Percentiles rank a stretch among this genome's conserved stretches.
These are phyloP conservation scores for Orussus abietinus DNA, from an alignment of 1,140 invertebrate genomes.

Conservation along the genomic window DNA sequence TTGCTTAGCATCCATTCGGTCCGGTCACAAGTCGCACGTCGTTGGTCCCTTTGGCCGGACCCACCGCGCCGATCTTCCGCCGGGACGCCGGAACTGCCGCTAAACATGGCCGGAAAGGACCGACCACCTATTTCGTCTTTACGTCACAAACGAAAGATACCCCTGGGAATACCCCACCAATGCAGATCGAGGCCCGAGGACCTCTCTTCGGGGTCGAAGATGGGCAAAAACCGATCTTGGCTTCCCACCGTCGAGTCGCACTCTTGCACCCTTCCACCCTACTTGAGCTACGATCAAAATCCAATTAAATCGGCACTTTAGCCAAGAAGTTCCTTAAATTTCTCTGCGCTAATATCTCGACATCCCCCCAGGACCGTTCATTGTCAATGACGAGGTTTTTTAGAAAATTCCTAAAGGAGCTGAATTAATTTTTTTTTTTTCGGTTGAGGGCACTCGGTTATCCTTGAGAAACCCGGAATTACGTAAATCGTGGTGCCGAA, in stretches of 20 bases:
- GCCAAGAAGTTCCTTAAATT: too few species aligned
- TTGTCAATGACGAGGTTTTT: neutral
- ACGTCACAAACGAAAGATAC: slow-evolving; percentile 4
- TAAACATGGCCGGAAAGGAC: slow-evolving; percentile 17
- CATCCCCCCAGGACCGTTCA: neutral
- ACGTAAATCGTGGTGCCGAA: neutral
- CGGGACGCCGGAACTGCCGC: slow-evolving; percentile 24
- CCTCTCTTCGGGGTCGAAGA: too few species aligned
- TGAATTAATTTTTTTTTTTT: neutral
- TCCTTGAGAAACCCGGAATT: neutral
- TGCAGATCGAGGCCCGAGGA: too few species aligned
- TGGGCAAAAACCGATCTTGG: too few species aligned
- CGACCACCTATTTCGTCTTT: slow-evolving; percentile 2
- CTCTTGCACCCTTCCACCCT: too few species aligned
- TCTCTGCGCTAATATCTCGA: neutral
- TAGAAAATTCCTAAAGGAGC: too few species aligned
- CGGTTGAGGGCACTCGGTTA: too few species aligned
- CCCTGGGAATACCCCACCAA: too few species aligned
- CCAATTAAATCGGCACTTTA: too few species aligned
- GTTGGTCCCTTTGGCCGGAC: slow-evolving; percentile 24
- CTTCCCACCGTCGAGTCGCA: too few species aligned
- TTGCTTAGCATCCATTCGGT: slow-evolving; percentile 50
- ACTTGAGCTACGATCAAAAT: too few species aligned
- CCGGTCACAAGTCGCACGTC: slow-evolving; percentile 27
- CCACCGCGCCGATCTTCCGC: slow-evolving; percentile 20